Base-by-base conservation (phyloP, 2,888 invertebrate species). In the Pollenia amentaria region DNA sequence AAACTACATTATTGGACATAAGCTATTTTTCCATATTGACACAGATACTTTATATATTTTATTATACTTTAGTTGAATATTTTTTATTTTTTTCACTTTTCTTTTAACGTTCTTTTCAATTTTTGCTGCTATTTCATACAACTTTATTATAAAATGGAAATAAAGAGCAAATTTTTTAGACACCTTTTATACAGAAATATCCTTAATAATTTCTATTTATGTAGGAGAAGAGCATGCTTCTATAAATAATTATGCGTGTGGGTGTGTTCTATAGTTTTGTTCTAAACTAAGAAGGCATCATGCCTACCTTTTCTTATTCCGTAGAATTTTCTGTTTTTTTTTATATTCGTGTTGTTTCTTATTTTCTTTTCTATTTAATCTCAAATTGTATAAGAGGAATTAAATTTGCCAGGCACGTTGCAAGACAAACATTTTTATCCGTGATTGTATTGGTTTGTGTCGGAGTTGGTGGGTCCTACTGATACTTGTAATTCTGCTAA, bases 371-470 rank as follows among this genome's bases (percentile, higher is more conserved):
- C 16, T 64, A 51, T 65, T 48, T 62, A 29, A 44, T 62, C 62
- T 62, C 51, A 62, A 60, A 48, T 62, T 64, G 18, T 75, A 75
- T 64, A 14, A 64, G 46, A 75, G 60, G 62, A 77, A 82, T 76
- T 82, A 73, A 84, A 51, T 57, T 60, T 78, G 72, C 77, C 65
- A 78, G 72, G 83, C 83, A 84, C 77, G 76, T 78, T 84, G 67
- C 60, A 79, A 40, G 72, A 67, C 84, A 79, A 60, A 40, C 65
- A 77, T 29, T 79, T 46, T 18, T 9, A 51, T 18, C 12, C 62
- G 62, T 75, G 75, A 29, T 62, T 51, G 75, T 62, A 67, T 60
- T 57, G 78, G 75, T 16, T 62, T 51, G 75, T 62, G 55, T 60
- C 46, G 78, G 62, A 42, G 12, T 38, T 57, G 57, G 29, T 18